Evolutionary conservation across 2,797 vertebrate species (phyloP).

Genomic region (Myotis myotis): DNA sequence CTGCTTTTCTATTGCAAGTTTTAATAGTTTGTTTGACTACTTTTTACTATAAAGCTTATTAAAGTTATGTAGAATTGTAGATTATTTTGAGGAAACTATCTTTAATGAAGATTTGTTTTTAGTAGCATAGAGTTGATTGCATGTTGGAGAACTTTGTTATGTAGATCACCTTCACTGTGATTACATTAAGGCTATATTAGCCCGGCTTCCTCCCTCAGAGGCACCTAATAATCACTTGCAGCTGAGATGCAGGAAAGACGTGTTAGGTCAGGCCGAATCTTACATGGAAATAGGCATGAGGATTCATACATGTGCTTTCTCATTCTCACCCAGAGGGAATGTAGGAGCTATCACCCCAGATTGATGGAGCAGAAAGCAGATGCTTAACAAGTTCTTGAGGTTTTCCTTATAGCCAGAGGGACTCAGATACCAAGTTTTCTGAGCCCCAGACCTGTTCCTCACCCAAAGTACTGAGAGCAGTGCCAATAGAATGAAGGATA

Average conservation of each 20-base stretch:
- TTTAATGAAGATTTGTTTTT: not conserved
- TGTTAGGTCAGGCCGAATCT: not conserved
- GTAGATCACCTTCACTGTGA: not conserved
- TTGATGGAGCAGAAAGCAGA: not conserved
- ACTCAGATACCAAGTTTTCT: not conserved
- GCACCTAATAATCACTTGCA: not conserved
- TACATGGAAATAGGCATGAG: not conserved
- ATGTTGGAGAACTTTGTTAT: not conserved
- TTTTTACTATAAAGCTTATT: not conserved
- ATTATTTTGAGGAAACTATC: not conserved
- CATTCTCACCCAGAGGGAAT: not conserved
- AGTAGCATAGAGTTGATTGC: not conserved
- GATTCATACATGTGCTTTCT: not conserved
- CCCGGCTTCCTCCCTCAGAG: not conserved
- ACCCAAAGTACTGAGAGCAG: not conserved
- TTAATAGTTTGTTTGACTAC: not conserved
- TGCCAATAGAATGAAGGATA: not conserved
- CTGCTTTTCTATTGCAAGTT: conserved; percentile 33
- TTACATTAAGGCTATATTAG: not conserved
- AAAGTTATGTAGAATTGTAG: not conserved
- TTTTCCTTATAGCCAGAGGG: not conserved
- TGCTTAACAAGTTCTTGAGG: not conserved
- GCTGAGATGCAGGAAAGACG: not conserved
- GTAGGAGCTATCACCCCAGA: not conserved
- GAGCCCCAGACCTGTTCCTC: not conserved